These are phyloP conservation scores for Cylindroiulus punctatus DNA, from an alignment of 2,888 invertebrate species.

Conservation along the genomic window DNA sequence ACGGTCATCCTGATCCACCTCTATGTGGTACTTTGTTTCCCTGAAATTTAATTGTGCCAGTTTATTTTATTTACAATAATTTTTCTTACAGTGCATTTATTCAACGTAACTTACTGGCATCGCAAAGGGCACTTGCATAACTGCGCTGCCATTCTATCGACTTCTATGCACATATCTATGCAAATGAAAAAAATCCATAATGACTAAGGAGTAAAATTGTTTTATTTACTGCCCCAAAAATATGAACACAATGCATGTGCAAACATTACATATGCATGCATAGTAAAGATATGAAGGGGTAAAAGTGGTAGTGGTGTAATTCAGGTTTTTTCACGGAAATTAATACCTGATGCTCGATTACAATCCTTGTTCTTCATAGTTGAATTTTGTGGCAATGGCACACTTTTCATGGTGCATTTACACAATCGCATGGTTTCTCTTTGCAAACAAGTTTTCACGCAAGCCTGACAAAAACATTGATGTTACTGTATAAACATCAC, in stretches of 20 bases:
- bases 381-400: background rate
- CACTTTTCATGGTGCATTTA: slow-evolving; percentile 28
- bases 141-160: background rate
- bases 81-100: background rate
- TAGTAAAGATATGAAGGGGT: too few species aligned
- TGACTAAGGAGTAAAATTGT: too few species aligned
- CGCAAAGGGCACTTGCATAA: background rate
- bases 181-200: background rate
- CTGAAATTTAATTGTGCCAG: background rate
- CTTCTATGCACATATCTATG: background rate
- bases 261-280: too few species aligned
- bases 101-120: background rate
- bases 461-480: background rate
- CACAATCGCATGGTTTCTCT: slow-evolving; percentile 27
- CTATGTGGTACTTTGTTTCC: background rate
- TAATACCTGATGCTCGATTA: background rate
- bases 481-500: background rate
- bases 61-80: background rate
- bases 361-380: background rate
- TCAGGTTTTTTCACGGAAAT: too few species aligned
- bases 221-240: too few species aligned
- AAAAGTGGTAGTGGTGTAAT: too few species aligned
- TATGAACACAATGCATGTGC: too few species aligned
- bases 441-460: slow-evolving; percentile 22
- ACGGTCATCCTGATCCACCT: background rate